Evolutionary conservation across 2,797 vertebrate species (phyloP).

Genomic region (Prunella strophiata): DNA sequence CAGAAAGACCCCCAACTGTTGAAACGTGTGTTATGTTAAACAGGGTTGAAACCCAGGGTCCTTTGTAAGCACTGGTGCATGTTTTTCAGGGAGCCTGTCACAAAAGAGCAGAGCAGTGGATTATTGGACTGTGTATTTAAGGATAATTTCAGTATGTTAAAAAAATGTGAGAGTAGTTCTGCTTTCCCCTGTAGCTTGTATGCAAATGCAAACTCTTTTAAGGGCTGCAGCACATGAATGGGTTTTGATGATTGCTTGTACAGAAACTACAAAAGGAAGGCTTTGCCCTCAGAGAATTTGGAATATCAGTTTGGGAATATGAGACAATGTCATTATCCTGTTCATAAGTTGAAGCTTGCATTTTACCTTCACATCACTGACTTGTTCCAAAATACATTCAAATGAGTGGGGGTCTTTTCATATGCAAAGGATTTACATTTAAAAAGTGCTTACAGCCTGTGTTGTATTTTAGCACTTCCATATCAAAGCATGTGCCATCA

Average conservation of each 20-base stretch:
- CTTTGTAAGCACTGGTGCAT: accelerated
- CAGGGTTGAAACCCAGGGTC: neutral
- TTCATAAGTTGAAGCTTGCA: neutral
- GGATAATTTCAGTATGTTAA: neutral
- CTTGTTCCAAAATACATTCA: neutral
- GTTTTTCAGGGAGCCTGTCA: neutral
- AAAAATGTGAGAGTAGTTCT: neutral
- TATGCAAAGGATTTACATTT: neutral
- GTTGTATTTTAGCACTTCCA: neutral
- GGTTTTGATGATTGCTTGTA: neutral
- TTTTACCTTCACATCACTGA: neutral
- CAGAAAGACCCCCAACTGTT: neutral
- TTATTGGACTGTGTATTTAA: neutral
- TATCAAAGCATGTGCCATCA: neutral
- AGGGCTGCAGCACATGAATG: neutral
- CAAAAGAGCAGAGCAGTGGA: neutral
- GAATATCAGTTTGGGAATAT: neutral
- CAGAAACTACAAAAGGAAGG: neutral
- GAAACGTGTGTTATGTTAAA: neutral
- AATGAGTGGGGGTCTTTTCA: neutral
- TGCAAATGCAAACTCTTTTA: neutral
- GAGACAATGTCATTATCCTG: neutral
- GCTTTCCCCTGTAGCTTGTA: neutral
- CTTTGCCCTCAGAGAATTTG: neutral
- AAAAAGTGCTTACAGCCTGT: neutral